These are phyloP conservation scores for Ophioninae sp. DNA, from an alignment of 2,888 invertebrate genomes.

Conservation along the genomic window DNA sequence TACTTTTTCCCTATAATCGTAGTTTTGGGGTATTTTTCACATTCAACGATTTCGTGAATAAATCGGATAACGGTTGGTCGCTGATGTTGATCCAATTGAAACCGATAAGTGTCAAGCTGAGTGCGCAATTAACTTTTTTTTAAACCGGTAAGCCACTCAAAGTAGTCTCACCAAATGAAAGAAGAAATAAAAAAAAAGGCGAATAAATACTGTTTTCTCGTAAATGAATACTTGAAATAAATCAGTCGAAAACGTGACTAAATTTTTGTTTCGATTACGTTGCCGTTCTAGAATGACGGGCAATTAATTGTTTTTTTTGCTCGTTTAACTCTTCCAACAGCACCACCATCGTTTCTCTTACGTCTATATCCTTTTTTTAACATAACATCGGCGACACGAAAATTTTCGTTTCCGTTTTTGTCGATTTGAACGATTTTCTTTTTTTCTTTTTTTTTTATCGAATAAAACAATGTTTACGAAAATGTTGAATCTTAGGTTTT, in stretches of 20 bases:
- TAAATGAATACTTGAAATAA: background rate
- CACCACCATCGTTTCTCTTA: background rate
- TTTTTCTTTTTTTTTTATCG: background rate
- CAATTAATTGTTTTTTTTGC: background rate
- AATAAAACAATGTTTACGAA: background rate
- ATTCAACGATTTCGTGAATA: background rate
- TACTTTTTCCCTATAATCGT: slow-evolving; percentile 1
- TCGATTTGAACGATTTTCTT: background rate
- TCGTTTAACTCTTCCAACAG: background rate
- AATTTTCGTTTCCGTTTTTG: background rate
- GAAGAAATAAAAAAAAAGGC: background rate
- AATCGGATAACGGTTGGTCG: background rate
- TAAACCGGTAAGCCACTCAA: background rate
- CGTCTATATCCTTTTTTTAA: background rate
- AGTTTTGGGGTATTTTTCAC: background rate
- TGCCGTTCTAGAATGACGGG: background rate
- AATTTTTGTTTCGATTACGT: background rate
- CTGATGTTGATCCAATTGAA: background rate
- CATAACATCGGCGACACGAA: background rate
- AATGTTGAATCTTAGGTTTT: background rate
- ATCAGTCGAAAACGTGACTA: background rate
- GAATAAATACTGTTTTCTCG: background rate
- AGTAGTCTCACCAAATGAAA: background rate
- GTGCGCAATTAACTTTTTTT: background rate
- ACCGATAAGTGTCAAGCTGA: background rate